Base-by-base conservation (phyloP, 2,113 vertebrate species). In the Synchiropus splendidus region DNA sequence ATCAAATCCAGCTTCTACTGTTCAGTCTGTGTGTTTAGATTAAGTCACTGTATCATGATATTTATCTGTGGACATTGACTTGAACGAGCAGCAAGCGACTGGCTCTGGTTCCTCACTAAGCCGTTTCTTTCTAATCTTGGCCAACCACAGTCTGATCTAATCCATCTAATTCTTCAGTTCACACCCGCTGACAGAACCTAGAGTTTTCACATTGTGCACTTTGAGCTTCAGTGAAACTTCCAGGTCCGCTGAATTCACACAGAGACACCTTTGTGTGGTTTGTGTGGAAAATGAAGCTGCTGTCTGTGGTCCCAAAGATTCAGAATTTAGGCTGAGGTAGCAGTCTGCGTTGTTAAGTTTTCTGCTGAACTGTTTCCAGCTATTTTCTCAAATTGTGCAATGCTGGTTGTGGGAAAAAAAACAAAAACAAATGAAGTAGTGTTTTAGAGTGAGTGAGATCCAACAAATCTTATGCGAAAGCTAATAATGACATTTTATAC, bases 71-170 rank as follows among this genome's bases (percentile, higher is more conserved):
- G 4, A 27, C 4, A 27, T 8, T 27, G 4, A 27, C 33, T 13
- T n/a, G n/a, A n/a, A n/a, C n/a, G n/a, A n/a, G n/a, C n/a, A n/a
- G n/a, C n/a, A n/a, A n/a, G n/a, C n/a, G 31, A 49, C 49, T 31
- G 18, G 32, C 50, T 64, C 31, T 39, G 42, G 48, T 48, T 50
- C 40, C 43, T 50, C 38, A 17, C 48, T 51, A 56, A 69, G 51
- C 52, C 54, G 4, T 48, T 18, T 46, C 13, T 31, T 13, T 46
- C 30, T 66, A 54, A 66, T 60, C 62, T 48, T 27, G 21, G 21
- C 21, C 34, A 32, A 36, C 54, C 56, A 9, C 55, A 46, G 51
- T 53, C 54, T 59, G 45, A 38, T 51, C 40, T 58, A 21, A 66
- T 62, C 51, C 36, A 18, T 45, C 14, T 46, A 43, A 51, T 48